phyloP scores from a whole-genome alignment of 2,888 invertebrate species.

The Amblyjoppa proteus region DNA sequence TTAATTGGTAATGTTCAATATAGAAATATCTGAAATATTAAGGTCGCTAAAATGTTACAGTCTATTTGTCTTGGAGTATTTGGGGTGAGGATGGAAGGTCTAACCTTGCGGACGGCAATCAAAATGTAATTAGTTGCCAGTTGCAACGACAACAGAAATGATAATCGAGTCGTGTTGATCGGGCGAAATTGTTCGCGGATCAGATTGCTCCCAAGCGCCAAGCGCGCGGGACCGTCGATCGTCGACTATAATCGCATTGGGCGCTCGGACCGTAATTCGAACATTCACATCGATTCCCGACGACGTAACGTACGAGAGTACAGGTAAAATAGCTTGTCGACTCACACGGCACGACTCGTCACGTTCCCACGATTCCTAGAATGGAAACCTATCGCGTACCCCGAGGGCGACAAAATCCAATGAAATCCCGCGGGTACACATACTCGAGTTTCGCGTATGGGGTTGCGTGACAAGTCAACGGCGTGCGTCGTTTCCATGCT shows the following conservation, averaged over 20 bases:
- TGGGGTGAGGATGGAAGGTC: too few species aligned
- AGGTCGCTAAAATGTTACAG: too few species aligned
- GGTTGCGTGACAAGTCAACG: conserved; percentile 19
- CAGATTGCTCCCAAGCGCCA: not conserved
- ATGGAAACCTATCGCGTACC: conserved; percentile 31
- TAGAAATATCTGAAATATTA: too few species aligned
- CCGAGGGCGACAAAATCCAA: conserved; percentile 34
- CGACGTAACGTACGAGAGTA: conserved; percentile 3
- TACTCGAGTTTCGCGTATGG: conserved; percentile 28
- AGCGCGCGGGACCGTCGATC: conserved; percentile 2
- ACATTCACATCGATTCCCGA: conserved; percentile 11
- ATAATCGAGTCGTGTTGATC: not conserved
- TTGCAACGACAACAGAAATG: conserved; percentile 4
- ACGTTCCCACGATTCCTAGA: conserved; percentile 15
- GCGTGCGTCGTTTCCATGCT: conserved; percentile 3
- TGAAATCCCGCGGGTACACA: conserved; percentile 29
- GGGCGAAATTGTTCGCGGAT: not conserved
- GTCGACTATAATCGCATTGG: conserved; percentile 13
- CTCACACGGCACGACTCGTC: not conserved
- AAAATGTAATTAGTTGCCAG: not conserved
- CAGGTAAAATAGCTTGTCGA: conserved; percentile 20
- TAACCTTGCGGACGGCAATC: not conserved
- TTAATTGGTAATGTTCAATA: too few species aligned
- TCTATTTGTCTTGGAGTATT: too few species aligned
- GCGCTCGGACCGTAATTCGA: conserved; percentile 6